Evolutionary conservation across 2,888 invertebrate genomes (phyloP).

Genomic region (Cancer borealis): DNA sequence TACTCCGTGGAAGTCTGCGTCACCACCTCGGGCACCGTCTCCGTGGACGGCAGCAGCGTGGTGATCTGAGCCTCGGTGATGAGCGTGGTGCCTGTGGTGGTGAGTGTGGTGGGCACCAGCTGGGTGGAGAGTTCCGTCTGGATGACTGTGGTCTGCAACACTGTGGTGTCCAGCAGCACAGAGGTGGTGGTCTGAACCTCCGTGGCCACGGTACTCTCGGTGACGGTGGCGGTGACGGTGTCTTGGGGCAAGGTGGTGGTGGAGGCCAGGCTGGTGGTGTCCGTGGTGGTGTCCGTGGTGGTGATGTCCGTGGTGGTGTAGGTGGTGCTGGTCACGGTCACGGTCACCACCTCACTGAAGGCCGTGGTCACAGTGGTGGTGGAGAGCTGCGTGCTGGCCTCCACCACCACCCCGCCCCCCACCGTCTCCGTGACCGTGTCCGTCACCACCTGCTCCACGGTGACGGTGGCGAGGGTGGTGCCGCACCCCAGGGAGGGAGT

Average conservation of each 20-base stretch:
- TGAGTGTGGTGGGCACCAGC: constrained; percentile 62
- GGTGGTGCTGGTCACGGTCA: constrained; percentile 71
- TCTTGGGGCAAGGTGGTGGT: constrained; percentile 64
- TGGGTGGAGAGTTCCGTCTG: constrained; percentile 65
- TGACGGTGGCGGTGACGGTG: constrained; percentile 73
- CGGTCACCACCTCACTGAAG: constrained; percentile 66
- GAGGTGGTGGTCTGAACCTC: constrained; percentile 65
- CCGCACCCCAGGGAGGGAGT: constrained; percentile 63
- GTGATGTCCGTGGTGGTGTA: constrained; percentile 73
- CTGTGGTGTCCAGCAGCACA: constrained; percentile 59
- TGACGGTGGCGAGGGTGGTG: constrained; percentile 64
- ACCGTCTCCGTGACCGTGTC: constrained; percentile 23
- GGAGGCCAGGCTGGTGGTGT: constrained; percentile 62
- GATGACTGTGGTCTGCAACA: constrained; percentile 65
- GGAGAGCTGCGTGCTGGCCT: constrained; percentile 67
- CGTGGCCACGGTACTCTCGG: constrained; percentile 68
- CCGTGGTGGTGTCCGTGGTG: constrained; percentile 69
- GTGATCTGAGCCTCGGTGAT: constrained; percentile 64
- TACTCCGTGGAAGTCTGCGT: constrained; percentile 66
- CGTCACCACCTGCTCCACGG: constrained; percentile 52
- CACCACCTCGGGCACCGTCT: constrained; percentile 58
- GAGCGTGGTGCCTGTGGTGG: constrained; percentile 54
- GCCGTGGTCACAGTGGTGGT: constrained; percentile 63
- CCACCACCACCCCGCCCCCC: constrained; percentile 59
- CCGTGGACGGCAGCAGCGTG: constrained; percentile 69